Conservation (phyloP, 2,888 invertebrate genomes). For the Drosophila colorata region DNA sequence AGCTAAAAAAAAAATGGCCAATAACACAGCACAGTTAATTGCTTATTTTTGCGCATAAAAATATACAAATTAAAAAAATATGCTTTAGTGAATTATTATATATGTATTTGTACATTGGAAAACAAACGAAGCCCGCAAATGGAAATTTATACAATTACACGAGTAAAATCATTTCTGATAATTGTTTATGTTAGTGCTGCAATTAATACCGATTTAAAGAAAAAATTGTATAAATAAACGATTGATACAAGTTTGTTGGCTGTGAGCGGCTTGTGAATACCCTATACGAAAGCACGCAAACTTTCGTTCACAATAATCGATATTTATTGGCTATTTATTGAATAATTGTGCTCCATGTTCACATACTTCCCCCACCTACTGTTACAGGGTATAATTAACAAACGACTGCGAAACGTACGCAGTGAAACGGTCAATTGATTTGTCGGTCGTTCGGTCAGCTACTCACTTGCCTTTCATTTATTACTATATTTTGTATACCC, state of each 20-base stretch:
- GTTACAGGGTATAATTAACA: slow-evolving; percentile 30
- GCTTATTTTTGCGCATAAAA: slow-evolving; percentile 43
- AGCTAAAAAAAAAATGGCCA: slow-evolving; percentile 15
- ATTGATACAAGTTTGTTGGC: background rate
- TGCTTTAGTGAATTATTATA: background rate
- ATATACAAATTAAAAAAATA: slow-evolving; percentile 49
- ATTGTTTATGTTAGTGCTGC: slow-evolving; percentile 17
- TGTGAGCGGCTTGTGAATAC: slow-evolving; percentile 15
- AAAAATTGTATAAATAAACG: slow-evolving; percentile 27
- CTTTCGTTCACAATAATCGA: background rate
- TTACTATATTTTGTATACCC: slow-evolving; percentile 7
- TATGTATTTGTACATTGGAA: slow-evolving; percentile 24
- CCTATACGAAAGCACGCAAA: background rate
- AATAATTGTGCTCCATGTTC: too few relatives aligned
- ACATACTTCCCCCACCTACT: background rate
- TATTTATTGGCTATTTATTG: too few relatives aligned
- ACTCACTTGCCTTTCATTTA: slow-evolving; percentile 38
- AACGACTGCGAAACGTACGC: slow-evolving; percentile 24
- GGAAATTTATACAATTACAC: slow-evolving; percentile 24
- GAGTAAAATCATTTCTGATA: slow-evolving; percentile 9
- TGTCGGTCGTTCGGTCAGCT: slow-evolving; percentile 44
- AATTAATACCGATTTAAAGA: slow-evolving; percentile 33
- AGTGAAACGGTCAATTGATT: slow-evolving; percentile 65
- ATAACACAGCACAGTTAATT: slow-evolving; percentile 24
- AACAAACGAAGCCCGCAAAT: slow-evolving; percentile 40